Evolutionary conservation across 2,888 invertebrate species (phyloP).

Genomic region (Polyommatus icarus): DNA sequence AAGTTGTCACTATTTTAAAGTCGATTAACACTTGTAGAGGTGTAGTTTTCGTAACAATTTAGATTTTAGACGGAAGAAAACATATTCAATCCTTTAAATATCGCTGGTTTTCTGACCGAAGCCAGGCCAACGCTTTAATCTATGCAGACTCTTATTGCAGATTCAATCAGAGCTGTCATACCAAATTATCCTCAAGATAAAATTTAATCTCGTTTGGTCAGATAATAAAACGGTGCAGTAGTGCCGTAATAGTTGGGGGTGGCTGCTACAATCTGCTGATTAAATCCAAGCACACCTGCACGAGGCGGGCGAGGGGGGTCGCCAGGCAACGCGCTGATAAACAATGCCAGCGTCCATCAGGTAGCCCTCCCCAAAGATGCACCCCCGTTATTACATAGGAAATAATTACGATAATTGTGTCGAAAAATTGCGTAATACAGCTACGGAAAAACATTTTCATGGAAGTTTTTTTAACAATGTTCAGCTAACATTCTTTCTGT

Average conservation of each 20-base stretch:
- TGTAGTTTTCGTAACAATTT: background rate
- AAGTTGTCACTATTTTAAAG: too few relatives aligned
- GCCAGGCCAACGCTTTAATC: background rate
- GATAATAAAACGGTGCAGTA: constrained; percentile 35
- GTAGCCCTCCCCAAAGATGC: constrained; percentile 33
- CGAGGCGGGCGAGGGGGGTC: constrained; percentile 56
- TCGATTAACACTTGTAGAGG: background rate
- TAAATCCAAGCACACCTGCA: constrained; percentile 76
- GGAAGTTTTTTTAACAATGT: background rate
- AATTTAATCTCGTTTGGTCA: constrained; percentile 17
- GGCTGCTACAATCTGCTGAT: constrained; percentile 70
- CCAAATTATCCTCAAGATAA: constrained; percentile 3
- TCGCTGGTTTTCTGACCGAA: too few relatives aligned
- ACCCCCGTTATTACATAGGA: constrained; percentile 18
- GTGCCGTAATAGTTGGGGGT: constrained; percentile 40
- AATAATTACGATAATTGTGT: background rate
- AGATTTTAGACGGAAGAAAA: background rate
- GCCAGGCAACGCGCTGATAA: constrained; percentile 62
- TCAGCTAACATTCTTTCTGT: too few relatives aligned
- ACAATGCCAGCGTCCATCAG: constrained; percentile 57
- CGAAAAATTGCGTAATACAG: background rate
- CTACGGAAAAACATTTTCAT: background rate
- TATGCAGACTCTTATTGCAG: background rate
- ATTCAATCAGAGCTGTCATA: background rate
- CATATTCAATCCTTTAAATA: too few relatives aligned